Evolutionary conservation across 2,113 vertebrate species (phyloP), one percentile per base, ranked within the genome.

Genomic region (Corapipo altera): DNA sequence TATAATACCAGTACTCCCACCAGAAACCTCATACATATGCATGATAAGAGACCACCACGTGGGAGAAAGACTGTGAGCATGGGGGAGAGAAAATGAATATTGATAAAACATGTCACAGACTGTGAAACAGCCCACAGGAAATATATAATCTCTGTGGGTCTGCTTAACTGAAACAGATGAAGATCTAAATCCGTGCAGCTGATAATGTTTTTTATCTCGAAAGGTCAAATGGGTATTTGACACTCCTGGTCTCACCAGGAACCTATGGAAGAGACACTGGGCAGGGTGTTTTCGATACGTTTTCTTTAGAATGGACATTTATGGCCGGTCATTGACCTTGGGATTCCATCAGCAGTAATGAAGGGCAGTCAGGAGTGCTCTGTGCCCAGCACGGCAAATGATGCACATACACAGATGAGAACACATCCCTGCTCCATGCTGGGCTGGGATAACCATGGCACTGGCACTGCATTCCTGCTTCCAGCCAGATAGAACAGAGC

Each of bases 311-410:
- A 62, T 96, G 94, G 96, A 97, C 96, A 28, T 97, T 97, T 98
- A 97, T 95, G 97, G 71, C 59, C 92, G 93, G 97, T 97, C 28
- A 17, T 96, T 98, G 98, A 97, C 98, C 97, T 98, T 98, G 97
- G 92, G 95, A 96, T 98, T 97, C 97, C 97, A 98, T 98, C 97
- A 98, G 96, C 35, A 65, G 95, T 98, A 96, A 97, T 94, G 98
- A 98, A 97, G 97, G 98, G 79, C 96, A 87, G 69, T 64, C 91
- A 84, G 92, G 72, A 84, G 54, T 64, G 70, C 72, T 27, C 90
- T 64, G 93, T 88, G 85, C 88, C 8, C 59, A 89, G 84, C 81
- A 28, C 85, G 19, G 94, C 75, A 98, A 98, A 96, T 97, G 98
- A 95, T 88, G 91, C 49, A 79, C 78, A n/a, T 54, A 51, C 67